Evolutionary conservation across 2,888 invertebrate species (phyloP).

Genomic region (Drosophila infuscata): DNA sequence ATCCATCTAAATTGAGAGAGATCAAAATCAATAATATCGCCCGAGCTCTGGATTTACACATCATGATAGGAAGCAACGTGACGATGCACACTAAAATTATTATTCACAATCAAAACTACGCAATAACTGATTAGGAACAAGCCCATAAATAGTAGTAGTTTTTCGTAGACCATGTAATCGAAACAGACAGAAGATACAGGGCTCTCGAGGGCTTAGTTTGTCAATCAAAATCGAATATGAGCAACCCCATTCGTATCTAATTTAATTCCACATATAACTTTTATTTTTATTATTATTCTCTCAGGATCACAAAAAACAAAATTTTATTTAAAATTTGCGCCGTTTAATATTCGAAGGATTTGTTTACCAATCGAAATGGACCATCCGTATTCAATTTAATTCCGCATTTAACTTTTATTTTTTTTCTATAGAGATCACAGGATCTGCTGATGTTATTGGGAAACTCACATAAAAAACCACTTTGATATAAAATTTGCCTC

Average conservation of each 20-base stretch:
- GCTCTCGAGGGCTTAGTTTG: constrained; percentile 24
- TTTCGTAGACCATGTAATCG: constrained; percentile 22
- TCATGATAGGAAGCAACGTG: background rate
- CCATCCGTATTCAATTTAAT: background rate
- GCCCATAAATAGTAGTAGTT: background rate
- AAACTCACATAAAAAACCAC: constrained; percentile 88
- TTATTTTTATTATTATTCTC: background rate
- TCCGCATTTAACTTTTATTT: background rate
- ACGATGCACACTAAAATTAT: background rate
- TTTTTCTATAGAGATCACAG: constrained; percentile 39
- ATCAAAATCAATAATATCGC: background rate
- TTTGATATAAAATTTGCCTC: constrained; percentile 88
- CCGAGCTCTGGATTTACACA: background rate
- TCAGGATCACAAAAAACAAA: too few species aligned
- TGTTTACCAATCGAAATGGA: constrained; percentile 12
- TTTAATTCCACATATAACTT: background rate
- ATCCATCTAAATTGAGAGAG: constrained; percentile 66
- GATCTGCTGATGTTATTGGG: constrained; percentile 26
- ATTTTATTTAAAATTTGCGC: too few species aligned
- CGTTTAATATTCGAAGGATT: constrained; percentile 4
- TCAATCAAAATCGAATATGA: constrained; percentile 16
- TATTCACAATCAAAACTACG: background rate
- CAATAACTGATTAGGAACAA: background rate
- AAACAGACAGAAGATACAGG: constrained; percentile 3
- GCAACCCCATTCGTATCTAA: background rate